Conservation (phyloP, 53 echinoderm and acorn worm genomes). For the Arbacia lixula region DNA sequence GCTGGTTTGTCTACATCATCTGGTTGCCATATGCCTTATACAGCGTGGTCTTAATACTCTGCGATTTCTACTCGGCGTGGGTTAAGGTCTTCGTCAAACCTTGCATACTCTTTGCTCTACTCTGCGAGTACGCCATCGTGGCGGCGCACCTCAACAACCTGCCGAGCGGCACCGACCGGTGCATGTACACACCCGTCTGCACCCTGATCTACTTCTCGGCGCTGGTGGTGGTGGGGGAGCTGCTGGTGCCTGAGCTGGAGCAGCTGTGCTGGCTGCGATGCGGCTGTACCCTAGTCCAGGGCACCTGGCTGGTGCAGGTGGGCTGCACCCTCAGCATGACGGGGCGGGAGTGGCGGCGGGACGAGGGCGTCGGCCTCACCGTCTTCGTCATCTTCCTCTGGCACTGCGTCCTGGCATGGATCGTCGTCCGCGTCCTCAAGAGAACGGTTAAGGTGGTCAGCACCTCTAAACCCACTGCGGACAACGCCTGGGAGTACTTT, state of each 20-base stretch:
- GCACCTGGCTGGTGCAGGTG: constrained; percentile 82
- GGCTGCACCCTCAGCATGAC: constrained; percentile 88
- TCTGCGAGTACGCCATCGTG: constrained; percentile 77
- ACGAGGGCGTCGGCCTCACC: constrained; percentile 76
- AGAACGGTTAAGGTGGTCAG: constrained; percentile 81
- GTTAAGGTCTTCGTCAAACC: constrained; percentile 53
- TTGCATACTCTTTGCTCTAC: constrained; percentile 75
- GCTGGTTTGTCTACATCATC: constrained; percentile 55
- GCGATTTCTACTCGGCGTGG: constrained; percentile 44
- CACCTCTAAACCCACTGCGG: constrained; percentile 62
- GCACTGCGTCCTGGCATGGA: constrained; percentile 74
- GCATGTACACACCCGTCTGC: constrained; percentile 89
- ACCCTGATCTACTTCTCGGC: constrained; percentile 69
- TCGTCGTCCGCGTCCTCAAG: constrained; percentile 77
- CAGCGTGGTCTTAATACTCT: constrained; percentile 58
- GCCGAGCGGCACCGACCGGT: constrained; percentile 68
- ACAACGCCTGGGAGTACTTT: constrained; percentile 61
- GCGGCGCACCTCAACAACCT: constrained; percentile 64
- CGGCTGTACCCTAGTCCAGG: constrained; percentile 78
- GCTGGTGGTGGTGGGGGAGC: constrained; percentile 69
- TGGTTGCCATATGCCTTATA: constrained; percentile 65
- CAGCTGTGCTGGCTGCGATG: constrained; percentile 71
- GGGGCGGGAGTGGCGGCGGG: constrained; percentile 81
- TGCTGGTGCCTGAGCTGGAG: constrained; percentile 60
- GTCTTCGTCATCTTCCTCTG: constrained; percentile 79